A percentile compares a stretch with the other conserved stretches of the same genome.
Conservation (phyloP, 1,140 invertebrate species). For the Drosophila bocqueti region DNA sequence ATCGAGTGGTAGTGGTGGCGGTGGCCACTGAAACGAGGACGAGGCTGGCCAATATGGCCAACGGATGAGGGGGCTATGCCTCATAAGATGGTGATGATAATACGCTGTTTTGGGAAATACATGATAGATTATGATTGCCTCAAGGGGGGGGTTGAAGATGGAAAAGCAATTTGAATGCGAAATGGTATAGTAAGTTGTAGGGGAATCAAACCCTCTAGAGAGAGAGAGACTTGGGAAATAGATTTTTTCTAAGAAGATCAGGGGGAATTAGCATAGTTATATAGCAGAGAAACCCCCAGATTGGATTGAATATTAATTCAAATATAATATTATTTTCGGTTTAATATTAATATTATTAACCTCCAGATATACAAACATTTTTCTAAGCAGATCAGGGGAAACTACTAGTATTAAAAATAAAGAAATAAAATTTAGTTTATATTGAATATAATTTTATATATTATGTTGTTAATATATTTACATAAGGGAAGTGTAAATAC, state of each 20-base stretch:
- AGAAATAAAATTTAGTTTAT: too few relatives aligned
- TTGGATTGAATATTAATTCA: not conserved
- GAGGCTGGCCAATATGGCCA: slow-evolving; percentile 13
- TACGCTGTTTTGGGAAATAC: slow-evolving; percentile 46
- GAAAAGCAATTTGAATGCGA: slow-evolving; percentile 37
- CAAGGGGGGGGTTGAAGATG: not conserved
- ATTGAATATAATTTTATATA: too few relatives aligned
- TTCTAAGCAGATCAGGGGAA: too few relatives aligned
- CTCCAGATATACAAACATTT: too few relatives aligned
- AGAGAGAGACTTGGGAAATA: not conserved
- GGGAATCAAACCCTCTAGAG: not conserved
- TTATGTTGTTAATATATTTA: too few relatives aligned
- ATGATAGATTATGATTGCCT: slow-evolving; percentile 52
- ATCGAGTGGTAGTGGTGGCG: slow-evolving; percentile 59
- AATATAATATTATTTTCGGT: too few relatives aligned
- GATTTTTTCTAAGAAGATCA: not conserved
- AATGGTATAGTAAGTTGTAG: slow-evolving; percentile 6
- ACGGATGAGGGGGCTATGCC: slow-evolving; percentile 25
- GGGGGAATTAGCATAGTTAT: slow-evolving; percentile 5
- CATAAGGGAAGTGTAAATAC: too few relatives aligned
- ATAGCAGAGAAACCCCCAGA: not conserved
- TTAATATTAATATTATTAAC: too few relatives aligned
- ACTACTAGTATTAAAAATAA: too few relatives aligned
- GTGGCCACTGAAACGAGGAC: slow-evolving; percentile 11
- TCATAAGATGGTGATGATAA: slow-evolving; percentile 62